Conservation (phyloP, 2,888 invertebrate species). For the Lottia gigantea region DNA sequence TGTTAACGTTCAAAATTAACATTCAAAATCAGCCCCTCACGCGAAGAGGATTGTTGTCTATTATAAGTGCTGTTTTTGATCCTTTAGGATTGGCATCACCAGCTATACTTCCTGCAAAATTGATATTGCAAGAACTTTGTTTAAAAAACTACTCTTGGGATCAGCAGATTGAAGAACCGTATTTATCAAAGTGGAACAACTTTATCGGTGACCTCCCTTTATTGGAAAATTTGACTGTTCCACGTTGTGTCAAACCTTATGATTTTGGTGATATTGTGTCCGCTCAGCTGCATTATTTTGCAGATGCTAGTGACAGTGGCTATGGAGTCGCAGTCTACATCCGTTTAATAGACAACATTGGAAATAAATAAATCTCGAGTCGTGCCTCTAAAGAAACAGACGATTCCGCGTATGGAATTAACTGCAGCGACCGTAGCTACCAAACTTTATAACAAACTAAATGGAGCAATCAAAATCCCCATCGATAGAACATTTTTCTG, state of each 20-base stretch:
- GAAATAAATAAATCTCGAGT: background rate
- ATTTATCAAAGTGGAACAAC: background rate
- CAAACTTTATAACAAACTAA: too few relatives aligned
- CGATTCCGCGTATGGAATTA: too few relatives aligned
- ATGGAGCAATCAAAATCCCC: too few relatives aligned
- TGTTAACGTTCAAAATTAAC: slow-evolving; percentile 8
- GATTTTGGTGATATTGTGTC: background rate
- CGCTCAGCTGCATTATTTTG: background rate
- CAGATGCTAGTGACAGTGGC: background rate
- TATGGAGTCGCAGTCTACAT: background rate
- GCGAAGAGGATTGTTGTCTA: slow-evolving; percentile 14
- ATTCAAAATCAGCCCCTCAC: background rate
- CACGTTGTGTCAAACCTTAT: background rate
- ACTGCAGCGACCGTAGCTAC: too few relatives aligned
- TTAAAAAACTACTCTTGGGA: background rate
- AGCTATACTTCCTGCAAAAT: slow-evolving; percentile 1
- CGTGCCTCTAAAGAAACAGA: too few relatives aligned
- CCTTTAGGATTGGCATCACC: slow-evolving; percentile 18
- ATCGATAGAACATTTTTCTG: too few relatives aligned
- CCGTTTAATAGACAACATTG: background rate
- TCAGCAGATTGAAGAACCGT: background rate
- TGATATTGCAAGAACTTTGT: background rate
- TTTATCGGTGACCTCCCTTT: slow-evolving; percentile 1
- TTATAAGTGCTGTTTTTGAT: slow-evolving; percentile 15
- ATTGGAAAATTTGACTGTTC: slow-evolving; percentile 7